These are phyloP conservation scores for Oryctes rhinoceros DNA, from an alignment of 1,140 invertebrate species.

Conservation along the genomic window DNA sequence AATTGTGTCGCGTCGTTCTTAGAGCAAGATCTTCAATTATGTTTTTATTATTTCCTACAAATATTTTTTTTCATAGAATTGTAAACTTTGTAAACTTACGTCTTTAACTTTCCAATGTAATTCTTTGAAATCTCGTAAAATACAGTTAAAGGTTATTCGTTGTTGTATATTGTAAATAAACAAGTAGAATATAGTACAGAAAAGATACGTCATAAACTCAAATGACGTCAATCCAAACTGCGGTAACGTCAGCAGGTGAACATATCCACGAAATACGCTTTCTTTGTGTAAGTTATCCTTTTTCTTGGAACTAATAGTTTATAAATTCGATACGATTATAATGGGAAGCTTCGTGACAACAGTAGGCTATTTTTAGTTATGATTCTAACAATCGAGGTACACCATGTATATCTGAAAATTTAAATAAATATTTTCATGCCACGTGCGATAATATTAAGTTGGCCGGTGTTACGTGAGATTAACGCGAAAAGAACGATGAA, in stretches of 20 bases:
- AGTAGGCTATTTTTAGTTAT: too few species aligned
- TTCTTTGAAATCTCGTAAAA: neutral
- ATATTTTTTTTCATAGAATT: neutral
- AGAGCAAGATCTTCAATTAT: neutral
- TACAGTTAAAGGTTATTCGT: neutral
- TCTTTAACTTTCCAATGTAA: neutral
- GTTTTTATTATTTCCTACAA: neutral
- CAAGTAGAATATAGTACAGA: neutral
- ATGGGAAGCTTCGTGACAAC: too few species aligned
- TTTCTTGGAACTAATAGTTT: neutral
- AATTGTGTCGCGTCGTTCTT: neutral
- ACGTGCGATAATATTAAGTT: too few species aligned
- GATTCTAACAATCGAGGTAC: too few species aligned
- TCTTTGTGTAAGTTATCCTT: neutral
- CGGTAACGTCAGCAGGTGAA: neutral
- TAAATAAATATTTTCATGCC: too few species aligned
- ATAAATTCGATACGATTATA: too few species aligned
- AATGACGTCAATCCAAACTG: neutral
- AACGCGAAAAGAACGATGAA: too few species aligned
- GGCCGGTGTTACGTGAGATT: too few species aligned
- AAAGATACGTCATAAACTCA: neutral
- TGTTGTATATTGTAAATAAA: neutral
- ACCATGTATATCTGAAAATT: too few species aligned
- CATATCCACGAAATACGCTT: neutral
- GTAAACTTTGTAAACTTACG: neutral